Base-by-base conservation (phyloP, 2,113 vertebrate genomes). In the Setophaga petechia region DNA sequence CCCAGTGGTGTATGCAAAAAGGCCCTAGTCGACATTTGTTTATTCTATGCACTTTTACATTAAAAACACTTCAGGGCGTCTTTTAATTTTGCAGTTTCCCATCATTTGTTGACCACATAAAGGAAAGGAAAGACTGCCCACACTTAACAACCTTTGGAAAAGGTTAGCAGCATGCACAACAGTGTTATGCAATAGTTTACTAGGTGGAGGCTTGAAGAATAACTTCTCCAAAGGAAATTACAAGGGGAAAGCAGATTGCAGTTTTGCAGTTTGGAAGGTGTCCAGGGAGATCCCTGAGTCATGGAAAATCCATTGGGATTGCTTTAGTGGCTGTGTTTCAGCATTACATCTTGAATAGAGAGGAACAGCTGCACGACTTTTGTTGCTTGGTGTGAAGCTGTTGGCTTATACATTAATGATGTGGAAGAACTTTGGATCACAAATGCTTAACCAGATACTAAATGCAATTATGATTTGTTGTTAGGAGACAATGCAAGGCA, bases 201-300 rank as follows among this genome's bases (percentile, higher is more conserved):
- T 94, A 91, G 85, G 80, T 87, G 83, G 87, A 88, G 63, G 30
- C 82, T 84, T 93, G 65, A 90, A 55, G 20, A 87, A 74, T 87
- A 89, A 86, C 54, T 90, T 92, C 83, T 93, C 67, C n/a, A 35
- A 86, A 85, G 84, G 73, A 95, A 93, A 89, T 89, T 87, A 63
- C n/a, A 79, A 95, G 67, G 59, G 44, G 55, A 89, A 92, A 88
- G 59, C 86, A 77, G 51, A 94, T 67, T 95, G 57, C 74, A 80
- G 44, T 62, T 93, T 92, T 3, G 10, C 59, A 67, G 35, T 65
- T 92, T 97, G 92, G 93, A 94, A 80, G 33, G 79, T 80, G 35
- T 92, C 95, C 94, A 94, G 80, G 59, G 93, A 93, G 92, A 90
- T 96, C 89, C 95, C 90, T 47, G 81, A 96, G 86, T 96, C 92